phyloP scores from a whole-genome alignment of 2,888 invertebrate genomes.

The Spilosoma lubricipeda region DNA sequence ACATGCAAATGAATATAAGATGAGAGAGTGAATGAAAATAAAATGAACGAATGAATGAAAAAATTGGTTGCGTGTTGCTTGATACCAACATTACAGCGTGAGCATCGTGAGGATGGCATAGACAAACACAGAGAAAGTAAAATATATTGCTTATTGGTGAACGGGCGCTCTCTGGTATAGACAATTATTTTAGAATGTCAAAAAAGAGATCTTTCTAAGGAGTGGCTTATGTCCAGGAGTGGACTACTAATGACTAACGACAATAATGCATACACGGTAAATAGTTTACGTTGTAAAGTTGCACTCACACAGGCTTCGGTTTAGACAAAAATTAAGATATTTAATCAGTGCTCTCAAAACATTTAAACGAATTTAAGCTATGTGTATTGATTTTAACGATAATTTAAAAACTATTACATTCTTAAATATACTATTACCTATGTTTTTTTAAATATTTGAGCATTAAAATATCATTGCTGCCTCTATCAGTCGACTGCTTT shows the following conservation, averaged over 20 bases:
- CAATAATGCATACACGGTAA: background rate
- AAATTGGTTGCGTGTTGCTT: conserved; percentile 45
- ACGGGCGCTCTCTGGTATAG: conserved; percentile 23
- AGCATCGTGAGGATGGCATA: conserved; percentile 68
- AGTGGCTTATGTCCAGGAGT: too few relatives aligned
- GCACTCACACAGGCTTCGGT: background rate
- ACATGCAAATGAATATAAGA: conserved; percentile 45
- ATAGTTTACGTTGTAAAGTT: background rate
- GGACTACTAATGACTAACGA: background rate
- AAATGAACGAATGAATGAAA: conserved; percentile 34
- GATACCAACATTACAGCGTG: conserved; percentile 53
- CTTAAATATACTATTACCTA: too few relatives aligned
- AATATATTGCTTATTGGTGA: conserved; percentile 36
- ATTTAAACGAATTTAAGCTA: too few relatives aligned
- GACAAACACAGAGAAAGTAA: conserved; percentile 78
- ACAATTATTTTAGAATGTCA: background rate
- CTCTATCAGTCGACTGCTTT: too few relatives aligned
- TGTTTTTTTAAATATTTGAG: background rate
- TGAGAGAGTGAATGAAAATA: conserved; percentile 32
- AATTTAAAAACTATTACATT: too few relatives aligned
- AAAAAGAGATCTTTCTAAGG: background rate
- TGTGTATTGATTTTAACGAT: too few relatives aligned
- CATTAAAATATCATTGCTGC: background rate
- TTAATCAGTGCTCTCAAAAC: too few relatives aligned
- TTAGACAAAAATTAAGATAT: too few relatives aligned